Evolutionary conservation across 2,113 vertebrate species (phyloP), one percentile per base, ranked within the genome.

Genomic region (Eurypyga helias): DNA sequence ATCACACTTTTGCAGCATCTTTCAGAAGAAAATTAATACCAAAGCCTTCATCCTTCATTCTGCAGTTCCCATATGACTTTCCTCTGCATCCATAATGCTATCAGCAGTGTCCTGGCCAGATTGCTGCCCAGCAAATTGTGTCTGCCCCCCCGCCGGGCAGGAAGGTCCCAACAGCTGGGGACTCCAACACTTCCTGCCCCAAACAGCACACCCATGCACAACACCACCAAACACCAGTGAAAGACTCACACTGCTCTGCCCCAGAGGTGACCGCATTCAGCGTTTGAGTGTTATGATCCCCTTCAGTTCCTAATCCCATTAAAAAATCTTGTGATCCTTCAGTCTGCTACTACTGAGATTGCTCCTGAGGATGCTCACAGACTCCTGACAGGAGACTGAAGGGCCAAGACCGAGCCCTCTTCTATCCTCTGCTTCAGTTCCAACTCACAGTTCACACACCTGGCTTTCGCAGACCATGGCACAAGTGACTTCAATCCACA

Each of bases 221-320:
- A 0, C 34, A 75, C 26, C 77, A 84, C 24, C 1, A 0, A 93
- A 34, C 64, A 87, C 58, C 87, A 93, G 52, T 6, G 17, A 58
- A 87, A 78, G n/a, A 83, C 28, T 29, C 33, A 19, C 49, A 70
- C 6, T 16, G 58, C 69, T 58, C 78, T 78, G 66, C 45, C 77
- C 25, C 49, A 87, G 62, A 89, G n/a, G 62, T 73, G 51, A 64
- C 61, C 1, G 2, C 52, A 19, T 33, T 29, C 25, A 4, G 34
- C 28, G 64, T 80, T 67, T 34, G 15, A 38, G 31, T 60, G 73
- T 0, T 0, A 48, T n/a, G 49, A 89, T 54, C 48, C 51, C 79
- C 52, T 70, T 87, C 67, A 60, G 11, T 41, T 89, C 90, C 61
- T 82, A 88, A 91, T 87, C 69, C 49, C 64, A 57, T 82, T 69